Base-by-base conservation (phyloP, 2,113 vertebrate genomes). In the Planiliza haematocheilus region DNA sequence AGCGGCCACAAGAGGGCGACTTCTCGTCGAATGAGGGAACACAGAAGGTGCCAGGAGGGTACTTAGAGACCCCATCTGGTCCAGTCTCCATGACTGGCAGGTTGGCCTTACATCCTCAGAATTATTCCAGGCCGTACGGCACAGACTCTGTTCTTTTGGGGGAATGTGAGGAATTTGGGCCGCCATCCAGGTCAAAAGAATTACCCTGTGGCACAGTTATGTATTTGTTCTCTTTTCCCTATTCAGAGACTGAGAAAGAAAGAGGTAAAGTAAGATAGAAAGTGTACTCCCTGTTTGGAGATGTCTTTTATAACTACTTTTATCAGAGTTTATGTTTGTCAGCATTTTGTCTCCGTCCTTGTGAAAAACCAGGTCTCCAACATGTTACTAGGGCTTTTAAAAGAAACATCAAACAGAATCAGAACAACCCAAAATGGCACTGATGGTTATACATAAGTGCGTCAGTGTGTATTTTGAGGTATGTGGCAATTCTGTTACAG, bases 41-140 rank as follows among this genome's bases (percentile, higher is more conserved):
- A 36, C 10, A 41, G 24, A n/a, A 38, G 24, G 30, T 34, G 73
- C 46, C 41, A 66, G 10, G 21, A n/a, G 66, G 53, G 55, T 7
- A 30, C 59, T 74, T 16, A 46, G 41, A 65, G 18, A 73, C 60
- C 78, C 71, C 70, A 82, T 87, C 78, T 89, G 81, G 53, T 76
- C 20, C 67, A 60, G 65, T 75, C 79, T 79, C 82, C 46, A 55
- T 70, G 50, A 43, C 79, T 74, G 51, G 45, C 72, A 80, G 65
- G 63, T 57, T 58, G 43, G 78, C 49, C 55, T 65, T 17, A 62
- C 50, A 52, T 78, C 46, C 48, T 60, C 14, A 53, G 51, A 56
- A 39, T 18, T 61, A 61, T 63, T 66, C 24, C 24, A 56, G 50
- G 66, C 58, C 36, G 17, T 69, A 34, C 21, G 55, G 66, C 50